A percentile compares a stretch with the other conserved stretches of the same genome.
Conservation (phyloP, 2,113 vertebrate species). For the Anolis carolinensis region DNA sequence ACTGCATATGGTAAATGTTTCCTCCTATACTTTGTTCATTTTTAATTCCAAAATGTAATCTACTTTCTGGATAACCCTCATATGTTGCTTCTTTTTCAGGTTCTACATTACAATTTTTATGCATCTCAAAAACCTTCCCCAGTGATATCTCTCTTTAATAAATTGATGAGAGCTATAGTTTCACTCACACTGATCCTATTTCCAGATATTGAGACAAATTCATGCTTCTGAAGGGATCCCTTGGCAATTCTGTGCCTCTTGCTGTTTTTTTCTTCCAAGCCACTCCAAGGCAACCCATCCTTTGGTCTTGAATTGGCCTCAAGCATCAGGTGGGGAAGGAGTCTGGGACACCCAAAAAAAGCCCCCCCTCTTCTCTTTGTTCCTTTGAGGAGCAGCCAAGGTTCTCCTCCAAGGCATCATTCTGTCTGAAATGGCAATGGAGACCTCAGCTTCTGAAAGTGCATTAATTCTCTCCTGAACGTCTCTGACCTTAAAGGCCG, state of each 20-base stretch:
- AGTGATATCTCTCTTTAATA: no score
- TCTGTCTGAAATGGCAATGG: not conserved
- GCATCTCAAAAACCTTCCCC: not conserved
- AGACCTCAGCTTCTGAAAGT: not conserved
- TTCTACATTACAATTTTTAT: not conserved
- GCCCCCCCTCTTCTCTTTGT: not conserved
- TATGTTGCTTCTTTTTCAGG: not conserved
- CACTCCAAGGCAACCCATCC: not conserved
- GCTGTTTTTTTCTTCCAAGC: not conserved
- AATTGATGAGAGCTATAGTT: no score
- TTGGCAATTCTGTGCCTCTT: not conserved
- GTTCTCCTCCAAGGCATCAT: not conserved
- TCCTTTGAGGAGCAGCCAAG: not conserved
- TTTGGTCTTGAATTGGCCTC: not conserved
- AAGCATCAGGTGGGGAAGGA: not conserved
- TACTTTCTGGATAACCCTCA: no score
- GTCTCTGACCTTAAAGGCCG: conserved; percentile 26
- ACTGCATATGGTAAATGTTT: no score
- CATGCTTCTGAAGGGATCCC: not conserved
- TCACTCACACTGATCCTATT: not conserved
- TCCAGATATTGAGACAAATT: not conserved
- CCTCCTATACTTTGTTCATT: no score
- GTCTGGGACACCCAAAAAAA: not conserved
- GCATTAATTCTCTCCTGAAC: conserved; percentile 22
- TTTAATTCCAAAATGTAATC: no score